Percentiles rank a stretch among this genome's conserved stretches.
phyloP scores from a whole-genome alignment of 53 echinoderm and acorn worm species.

The Henricia sp. region DNA sequence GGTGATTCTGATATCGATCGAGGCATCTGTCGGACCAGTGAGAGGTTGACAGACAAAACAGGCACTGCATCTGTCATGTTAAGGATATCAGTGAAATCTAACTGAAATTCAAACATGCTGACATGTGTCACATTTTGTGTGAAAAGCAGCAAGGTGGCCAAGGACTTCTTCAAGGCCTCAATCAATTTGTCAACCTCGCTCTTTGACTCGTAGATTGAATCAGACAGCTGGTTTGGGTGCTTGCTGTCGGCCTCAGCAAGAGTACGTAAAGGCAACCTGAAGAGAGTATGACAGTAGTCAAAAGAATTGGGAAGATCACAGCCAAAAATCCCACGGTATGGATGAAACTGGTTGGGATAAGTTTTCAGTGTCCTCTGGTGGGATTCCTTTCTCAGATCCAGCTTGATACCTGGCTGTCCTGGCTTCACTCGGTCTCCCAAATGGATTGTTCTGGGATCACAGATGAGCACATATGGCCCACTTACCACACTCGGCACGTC shows the following conservation, averaged over 20 bases:
- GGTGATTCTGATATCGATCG: background rate
- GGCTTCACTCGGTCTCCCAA: constrained; percentile 61
- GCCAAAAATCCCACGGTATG: constrained; percentile 82
- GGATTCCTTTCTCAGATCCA: constrained; percentile 54
- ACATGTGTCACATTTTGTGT: constrained; percentile 71
- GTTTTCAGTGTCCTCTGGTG: constrained; percentile 56
- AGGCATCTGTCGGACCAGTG: constrained; percentile 18
- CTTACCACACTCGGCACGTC: constrained; percentile 92
- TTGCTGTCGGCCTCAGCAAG: constrained; percentile 28
- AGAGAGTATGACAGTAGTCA: constrained; percentile 65
- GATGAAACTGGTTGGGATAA: constrained; percentile 83
- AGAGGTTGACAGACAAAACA: constrained; percentile 19
- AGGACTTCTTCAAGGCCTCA: constrained; percentile 55
- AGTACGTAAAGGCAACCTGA: constrained; percentile 82
- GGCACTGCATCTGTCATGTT: background rate
- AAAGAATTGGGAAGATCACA: constrained; percentile 52
- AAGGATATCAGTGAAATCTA: background rate
- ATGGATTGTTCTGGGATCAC: constrained; percentile 84
- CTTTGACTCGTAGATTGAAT: constrained; percentile 46
- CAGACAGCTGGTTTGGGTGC: constrained; percentile 34
- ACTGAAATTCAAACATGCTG: background rate
- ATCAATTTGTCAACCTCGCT: constrained; percentile 58
- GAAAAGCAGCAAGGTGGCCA: constrained; percentile 71
- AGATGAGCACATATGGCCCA: constrained; percentile 68
- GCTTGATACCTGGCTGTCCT: constrained; percentile 73